Percentiles rank a stretch among this genome's conserved stretches.
Evolutionary conservation across 2,888 invertebrate genomes (phyloP).

Genomic region (Caenorhabditis macrosperma): DNA sequence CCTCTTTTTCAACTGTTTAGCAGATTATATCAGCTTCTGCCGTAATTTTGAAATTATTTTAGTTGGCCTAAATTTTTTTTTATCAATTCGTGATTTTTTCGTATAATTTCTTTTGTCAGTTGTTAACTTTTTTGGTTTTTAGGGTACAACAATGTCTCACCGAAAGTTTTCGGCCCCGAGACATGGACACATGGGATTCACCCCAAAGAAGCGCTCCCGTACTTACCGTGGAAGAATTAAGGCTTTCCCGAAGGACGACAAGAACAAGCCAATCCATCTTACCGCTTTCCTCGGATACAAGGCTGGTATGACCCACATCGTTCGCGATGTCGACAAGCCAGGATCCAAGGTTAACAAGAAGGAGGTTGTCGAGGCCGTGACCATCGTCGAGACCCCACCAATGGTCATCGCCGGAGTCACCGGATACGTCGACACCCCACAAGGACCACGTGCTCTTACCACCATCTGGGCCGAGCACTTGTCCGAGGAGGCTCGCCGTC

Average conservation of each 20-base stretch:
- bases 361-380: slow-evolving; percentile 99
- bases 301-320: slow-evolving; percentile 99
- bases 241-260: slow-evolving; percentile 99
- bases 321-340: slow-evolving; percentile 86
- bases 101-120: neutral
- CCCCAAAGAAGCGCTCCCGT: slow-evolving; percentile 96
- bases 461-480: slow-evolving; percentile 99
- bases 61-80: neutral
- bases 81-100: neutral
- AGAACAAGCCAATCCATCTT: slow-evolving; percentile 89
- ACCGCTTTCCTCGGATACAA: slow-evolving; percentile 99
- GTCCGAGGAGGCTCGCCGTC: slow-evolving; percentile 96
- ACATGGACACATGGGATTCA: slow-evolving; percentile 99
- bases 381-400: slow-evolving; percentile 97
- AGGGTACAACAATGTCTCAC: slow-evolving; percentile 87
- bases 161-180: slow-evolving; percentile 99
- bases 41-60: neutral
- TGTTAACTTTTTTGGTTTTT: slow-evolving; percentile 8
- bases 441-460: slow-evolving; percentile 93
- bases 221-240: slow-evolving; percentile 99
- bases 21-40: too few species aligned
- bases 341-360: slow-evolving; percentile 97
- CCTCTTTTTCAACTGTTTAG: neutral
- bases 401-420: slow-evolving; percentile 96
- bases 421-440: slow-evolving; percentile 98